Percentiles rank a stretch among this genome's conserved stretches.
Evolutionary conservation across 2,797 vertebrate species (phyloP).

Genomic region (Rhadinocentrus ornatus): DNA sequence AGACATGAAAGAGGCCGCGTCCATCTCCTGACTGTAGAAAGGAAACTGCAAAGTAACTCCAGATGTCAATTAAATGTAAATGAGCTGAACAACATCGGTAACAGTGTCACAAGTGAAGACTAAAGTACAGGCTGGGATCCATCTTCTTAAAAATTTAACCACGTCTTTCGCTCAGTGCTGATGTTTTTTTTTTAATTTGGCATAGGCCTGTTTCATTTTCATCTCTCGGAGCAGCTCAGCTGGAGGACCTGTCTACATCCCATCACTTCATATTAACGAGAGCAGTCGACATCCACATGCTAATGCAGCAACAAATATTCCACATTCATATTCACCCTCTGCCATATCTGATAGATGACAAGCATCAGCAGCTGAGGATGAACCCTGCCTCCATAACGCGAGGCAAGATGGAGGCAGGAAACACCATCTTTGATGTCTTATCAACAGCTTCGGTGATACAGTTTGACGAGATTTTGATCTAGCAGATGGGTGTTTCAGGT

Average conservation of each 20-base stretch:
- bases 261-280: constrained; percentile 31
- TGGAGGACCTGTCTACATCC: constrained; percentile 14
- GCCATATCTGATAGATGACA: constrained; percentile 40
- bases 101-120: constrained; percentile 7
- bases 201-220: constrained; percentile 8
- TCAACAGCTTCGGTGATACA: constrained; percentile 1
- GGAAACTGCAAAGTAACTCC: neutral
- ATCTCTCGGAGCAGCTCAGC: constrained; percentile 21
- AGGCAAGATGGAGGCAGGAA: constrained; percentile 10
- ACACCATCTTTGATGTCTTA: constrained; percentile 36
- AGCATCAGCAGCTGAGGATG: constrained; percentile 19
- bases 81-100: neutral
- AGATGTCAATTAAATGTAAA: constrained; percentile 14
- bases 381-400: neutral
- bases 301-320: constrained; percentile 19
- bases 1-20: neutral
- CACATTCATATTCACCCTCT: constrained; percentile 36
- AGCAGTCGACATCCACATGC: constrained; percentile 12
- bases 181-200: constrained; percentile 43
- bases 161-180: neutral
- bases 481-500: constrained; percentile 22
- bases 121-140: constrained; percentile 4
- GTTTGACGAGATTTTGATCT: constrained; percentile 28
- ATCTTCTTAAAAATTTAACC: constrained; percentile 18
- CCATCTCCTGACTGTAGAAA: neutral